These are phyloP conservation scores for Drosophila atroscutellata DNA, from an alignment of 2,888 invertebrate genomes.

Conservation along the genomic window DNA sequence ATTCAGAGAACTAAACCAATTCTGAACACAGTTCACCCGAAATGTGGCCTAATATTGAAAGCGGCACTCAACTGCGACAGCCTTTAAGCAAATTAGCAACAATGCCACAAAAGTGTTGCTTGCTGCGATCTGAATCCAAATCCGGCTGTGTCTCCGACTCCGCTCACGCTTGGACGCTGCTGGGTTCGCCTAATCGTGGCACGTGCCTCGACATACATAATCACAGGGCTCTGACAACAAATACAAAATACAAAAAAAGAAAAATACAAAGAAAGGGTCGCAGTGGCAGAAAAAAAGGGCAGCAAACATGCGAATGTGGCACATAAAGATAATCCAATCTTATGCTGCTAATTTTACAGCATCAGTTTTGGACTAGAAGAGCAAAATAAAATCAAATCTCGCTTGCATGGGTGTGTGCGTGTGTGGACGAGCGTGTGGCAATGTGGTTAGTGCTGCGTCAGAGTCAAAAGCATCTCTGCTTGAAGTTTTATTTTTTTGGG, in stretches of 20 bases:
- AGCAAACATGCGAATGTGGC: constrained; percentile 44
- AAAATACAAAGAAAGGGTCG: constrained; percentile 38
- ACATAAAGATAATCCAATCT: constrained; percentile 79
- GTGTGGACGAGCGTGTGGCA: constrained; percentile 74
- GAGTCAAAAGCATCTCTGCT: constrained; percentile 17
- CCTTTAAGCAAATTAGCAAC: constrained; percentile 76
- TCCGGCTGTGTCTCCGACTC: constrained; percentile 28
- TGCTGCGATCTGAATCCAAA: constrained; percentile 25
- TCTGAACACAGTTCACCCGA: constrained; percentile 21
- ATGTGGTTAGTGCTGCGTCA: constrained; percentile 64
- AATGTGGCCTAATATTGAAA: constrained; percentile 13
- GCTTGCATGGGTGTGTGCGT: constrained; percentile 31
- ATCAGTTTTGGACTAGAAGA: constrained; percentile 53
- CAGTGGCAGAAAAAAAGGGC: constrained; percentile 27
- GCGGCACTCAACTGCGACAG: constrained; percentile 45
- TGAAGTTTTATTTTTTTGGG: constrained; percentile 11
- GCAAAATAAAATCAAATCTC: constrained; percentile 67
- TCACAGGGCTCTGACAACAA: constrained; percentile 67
- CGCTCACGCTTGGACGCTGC: constrained; percentile 71
- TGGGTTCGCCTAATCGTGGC: constrained; percentile 76
- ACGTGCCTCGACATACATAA: constrained; percentile 78
- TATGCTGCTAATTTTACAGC: constrained; percentile 80
- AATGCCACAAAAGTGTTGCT: constrained; percentile 61
- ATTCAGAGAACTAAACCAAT: background rate
- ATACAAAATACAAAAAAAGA: constrained; percentile 25